phyloP scores from a whole-genome alignment of 2,113 vertebrate species.

The Vicugna pacos region DNA sequence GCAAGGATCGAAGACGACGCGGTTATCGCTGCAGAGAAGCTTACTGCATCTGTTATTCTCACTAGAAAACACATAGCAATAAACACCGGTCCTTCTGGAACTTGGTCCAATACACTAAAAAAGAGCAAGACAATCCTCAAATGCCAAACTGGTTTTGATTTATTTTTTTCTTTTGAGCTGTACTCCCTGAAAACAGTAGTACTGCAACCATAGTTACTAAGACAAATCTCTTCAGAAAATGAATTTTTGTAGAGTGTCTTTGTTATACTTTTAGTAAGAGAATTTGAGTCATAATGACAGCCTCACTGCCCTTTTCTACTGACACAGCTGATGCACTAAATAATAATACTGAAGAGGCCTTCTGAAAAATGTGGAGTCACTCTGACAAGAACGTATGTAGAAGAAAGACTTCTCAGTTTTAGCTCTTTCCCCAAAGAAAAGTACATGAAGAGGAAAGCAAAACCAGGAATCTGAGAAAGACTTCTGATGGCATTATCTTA shows the following conservation, averaged over 20 bases:
- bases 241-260: background rate
- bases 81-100: slow-evolving; percentile 89
- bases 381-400: background rate
- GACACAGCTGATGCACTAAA: background rate
- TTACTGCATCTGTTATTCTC: slow-evolving; percentile 92
- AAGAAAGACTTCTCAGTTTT: background rate
- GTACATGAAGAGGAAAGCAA: background rate
- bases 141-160: background rate
- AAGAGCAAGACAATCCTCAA: slow-evolving; percentile 51
- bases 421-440: background rate
- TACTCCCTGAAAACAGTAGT: background rate
- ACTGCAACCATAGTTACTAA: background rate
- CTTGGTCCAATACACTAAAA: slow-evolving; percentile 92
- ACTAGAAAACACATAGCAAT: slow-evolving; percentile 93
- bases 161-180: background rate
- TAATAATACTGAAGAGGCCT: background rate
- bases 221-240: background rate
- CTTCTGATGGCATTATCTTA: background rate
- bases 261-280: background rate
- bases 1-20: slow-evolving; percentile 93
- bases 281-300: background rate
- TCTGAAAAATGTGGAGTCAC: background rate
- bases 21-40: slow-evolving; percentile 93
- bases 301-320: background rate
- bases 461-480: background rate